A percentile compares a stretch with the other conserved stretches of the same genome.
Conservation (phyloP, 2,888 invertebrate species). For the Mythimna vitellina region DNA sequence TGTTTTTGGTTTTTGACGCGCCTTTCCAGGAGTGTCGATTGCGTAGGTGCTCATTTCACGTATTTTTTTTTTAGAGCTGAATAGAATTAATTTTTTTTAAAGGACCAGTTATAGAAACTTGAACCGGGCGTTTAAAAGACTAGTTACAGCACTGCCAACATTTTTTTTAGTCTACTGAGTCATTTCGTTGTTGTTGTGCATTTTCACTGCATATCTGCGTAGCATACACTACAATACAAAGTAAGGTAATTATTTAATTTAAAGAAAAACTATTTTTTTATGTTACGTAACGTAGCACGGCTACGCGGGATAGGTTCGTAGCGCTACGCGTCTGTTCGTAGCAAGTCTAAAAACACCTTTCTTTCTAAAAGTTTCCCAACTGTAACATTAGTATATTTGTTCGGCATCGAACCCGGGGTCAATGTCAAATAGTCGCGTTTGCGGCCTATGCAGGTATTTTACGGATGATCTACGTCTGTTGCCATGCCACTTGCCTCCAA, state of each 20-base stretch:
- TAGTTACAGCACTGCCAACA: neutral
- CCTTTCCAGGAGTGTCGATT: too few species aligned
- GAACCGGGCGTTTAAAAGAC: too few species aligned
- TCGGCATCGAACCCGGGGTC: neutral
- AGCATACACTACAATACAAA: neutral
- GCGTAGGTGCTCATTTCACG: too few species aligned
- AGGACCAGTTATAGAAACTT: too few species aligned
- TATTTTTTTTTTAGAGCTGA: too few species aligned
- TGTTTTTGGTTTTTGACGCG: too few species aligned
- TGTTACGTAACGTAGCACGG: constrained; percentile 15
- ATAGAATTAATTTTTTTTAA: too few species aligned
- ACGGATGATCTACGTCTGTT: neutral
- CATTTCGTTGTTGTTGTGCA: constrained; percentile 20
- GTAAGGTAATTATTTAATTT: neutral
- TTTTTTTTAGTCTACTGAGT: constrained; percentile 37
- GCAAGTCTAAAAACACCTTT: neutral
- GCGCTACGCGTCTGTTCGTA: constrained; percentile 18
- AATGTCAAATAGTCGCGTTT: neutral
- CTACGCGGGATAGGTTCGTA: constrained; percentile 24
- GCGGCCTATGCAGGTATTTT: neutral
- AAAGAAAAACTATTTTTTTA: neutral
- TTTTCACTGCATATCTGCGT: constrained; percentile 17
- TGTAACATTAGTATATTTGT: too few species aligned
- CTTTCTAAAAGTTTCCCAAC: neutral
- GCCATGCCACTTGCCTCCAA: neutral